Base-by-base conservation (phyloP, 2,888 invertebrate genomes). In the Allophyes oxyacanthae region DNA sequence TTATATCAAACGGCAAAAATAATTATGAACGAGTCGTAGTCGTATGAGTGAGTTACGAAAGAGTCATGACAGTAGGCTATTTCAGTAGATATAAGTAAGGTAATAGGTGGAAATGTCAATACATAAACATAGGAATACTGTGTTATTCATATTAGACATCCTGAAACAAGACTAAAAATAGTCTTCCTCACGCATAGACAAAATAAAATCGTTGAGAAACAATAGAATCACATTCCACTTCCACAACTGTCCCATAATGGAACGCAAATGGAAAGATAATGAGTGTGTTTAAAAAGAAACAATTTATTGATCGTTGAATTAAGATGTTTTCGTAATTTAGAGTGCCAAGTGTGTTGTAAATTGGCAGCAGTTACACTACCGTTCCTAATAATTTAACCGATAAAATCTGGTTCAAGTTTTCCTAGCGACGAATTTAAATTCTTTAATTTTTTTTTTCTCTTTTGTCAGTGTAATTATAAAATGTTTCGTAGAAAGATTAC, bases 311-410 rank as follows among this genome's bases (percentile, higher is more conserved):
- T 52, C 32, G 8, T 64, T 57, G 38, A 41, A 55, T 59, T 55
- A 48, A 51, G 26, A 65, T 65, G 50, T 65, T 70, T 57, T 52
- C 30, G 42, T 56, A 46, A 74, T 65, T 70, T 51, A 56, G 28
- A 30, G 30, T 51, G 42, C 38, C 43, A 59, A 59, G 9, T 34
- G n/a, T 48, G 37, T 28, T 51, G 30, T 36, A 43, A 60, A 53
- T 73, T 64, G 37, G 51, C 64, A 57, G 40, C n/a, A 33, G 42
- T 38, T 34, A 36, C 36, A 50, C 41, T 44, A 14, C 2, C 33
- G 32, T 60, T 55, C 40, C 14, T 11, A 51, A 56, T 59, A 45
- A 55, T 61, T 42, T 52, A 48, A 53, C 43, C 28, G 52, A 55
- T 55, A 11, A 37, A 54, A 52, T 52, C 26, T 48, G 49, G 37